A percentile compares a stretch with the other conserved stretches of the same genome.
Evolutionary conservation across 1,140 invertebrate species (phyloP).

Genomic region (Mactra quadrangularis): DNA sequence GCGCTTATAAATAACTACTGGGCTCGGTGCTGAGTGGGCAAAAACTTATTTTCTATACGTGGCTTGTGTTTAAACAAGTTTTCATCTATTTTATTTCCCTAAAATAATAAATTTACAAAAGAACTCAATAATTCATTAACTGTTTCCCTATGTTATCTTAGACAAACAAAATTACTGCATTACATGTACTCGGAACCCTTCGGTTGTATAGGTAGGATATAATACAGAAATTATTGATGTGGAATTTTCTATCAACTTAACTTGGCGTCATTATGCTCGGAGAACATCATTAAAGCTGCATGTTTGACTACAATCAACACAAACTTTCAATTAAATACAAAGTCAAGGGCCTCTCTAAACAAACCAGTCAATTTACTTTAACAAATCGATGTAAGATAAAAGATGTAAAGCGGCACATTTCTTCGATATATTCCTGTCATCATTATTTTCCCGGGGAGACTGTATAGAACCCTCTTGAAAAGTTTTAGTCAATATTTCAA

Average conservation of each 20-base stretch:
- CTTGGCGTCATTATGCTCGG: neutral
- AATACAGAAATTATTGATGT: neutral
- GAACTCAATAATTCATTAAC: neutral
- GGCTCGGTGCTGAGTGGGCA: too few relatives aligned
- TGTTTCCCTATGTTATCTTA: neutral
- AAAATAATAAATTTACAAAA: neutral
- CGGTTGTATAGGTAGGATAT: neutral
- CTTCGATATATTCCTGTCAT: conserved; percentile 23
- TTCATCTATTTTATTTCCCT: neutral
- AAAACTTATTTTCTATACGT: too few relatives aligned
- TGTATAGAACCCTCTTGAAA: neutral
- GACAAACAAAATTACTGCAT: neutral
- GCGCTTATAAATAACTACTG: too few relatives aligned
- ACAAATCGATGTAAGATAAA: conserved; percentile 44
- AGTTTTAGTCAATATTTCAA: neutral
- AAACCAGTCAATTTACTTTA: conserved; percentile 46
- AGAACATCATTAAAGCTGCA: conserved; percentile 30
- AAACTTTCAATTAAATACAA: conserved; percentile 48
- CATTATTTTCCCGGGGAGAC: conserved; percentile 24
- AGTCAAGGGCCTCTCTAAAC: conserved; percentile 40
- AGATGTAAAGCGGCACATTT: conserved; percentile 36
- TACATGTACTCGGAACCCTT: neutral
- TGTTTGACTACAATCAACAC: conserved; percentile 38
- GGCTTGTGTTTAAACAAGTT: conserved; percentile 12
- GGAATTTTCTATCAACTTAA: neutral